Percentiles rank a stretch among this genome's conserved stretches.
Conservation (phyloP, 2,113 vertebrate species). For the Pitta sordida region DNA sequence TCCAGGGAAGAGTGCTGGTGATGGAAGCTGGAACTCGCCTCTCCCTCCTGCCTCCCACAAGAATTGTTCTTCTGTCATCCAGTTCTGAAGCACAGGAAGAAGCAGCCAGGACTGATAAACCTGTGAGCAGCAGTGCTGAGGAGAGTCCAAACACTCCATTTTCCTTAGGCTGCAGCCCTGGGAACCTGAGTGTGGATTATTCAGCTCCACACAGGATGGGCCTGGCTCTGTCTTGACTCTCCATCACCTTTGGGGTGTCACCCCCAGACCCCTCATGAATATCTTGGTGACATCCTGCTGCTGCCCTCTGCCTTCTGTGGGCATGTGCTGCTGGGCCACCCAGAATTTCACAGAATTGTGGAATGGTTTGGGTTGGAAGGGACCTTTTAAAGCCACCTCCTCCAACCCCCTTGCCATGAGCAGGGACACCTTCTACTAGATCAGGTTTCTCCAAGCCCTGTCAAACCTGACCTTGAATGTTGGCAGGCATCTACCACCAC, state of each 20-base stretch:
- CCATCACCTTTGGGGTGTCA: background rate
- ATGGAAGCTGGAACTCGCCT: background rate
- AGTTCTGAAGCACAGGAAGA: background rate
- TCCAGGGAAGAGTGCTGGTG: background rate
- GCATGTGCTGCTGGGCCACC: background rate
- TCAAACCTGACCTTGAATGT: background rate
- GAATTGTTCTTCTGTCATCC: fast-evolving
- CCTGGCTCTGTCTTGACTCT: background rate
- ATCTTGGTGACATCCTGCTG: background rate
- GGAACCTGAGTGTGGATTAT: background rate
- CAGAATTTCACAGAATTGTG: background rate
- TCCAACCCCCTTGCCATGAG: fast-evolving
- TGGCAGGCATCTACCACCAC: background rate
- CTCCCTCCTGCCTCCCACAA: background rate
- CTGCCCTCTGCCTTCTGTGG: background rate
- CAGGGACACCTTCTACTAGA: background rate
- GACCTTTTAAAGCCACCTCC: background rate
- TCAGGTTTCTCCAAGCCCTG: background rate
- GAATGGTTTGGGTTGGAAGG: background rate
- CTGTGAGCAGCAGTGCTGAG: background rate
- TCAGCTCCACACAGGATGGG: background rate
- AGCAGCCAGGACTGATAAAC: background rate
- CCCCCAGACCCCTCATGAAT: background rate
- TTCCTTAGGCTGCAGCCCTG: background rate
- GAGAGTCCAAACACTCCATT: background rate